Percentiles rank a stretch among this genome's conserved stretches.
These are phyloP conservation scores for Leptopilina boulardi DNA, from an alignment of 1,140 invertebrate species.

Conservation along the genomic window DNA sequence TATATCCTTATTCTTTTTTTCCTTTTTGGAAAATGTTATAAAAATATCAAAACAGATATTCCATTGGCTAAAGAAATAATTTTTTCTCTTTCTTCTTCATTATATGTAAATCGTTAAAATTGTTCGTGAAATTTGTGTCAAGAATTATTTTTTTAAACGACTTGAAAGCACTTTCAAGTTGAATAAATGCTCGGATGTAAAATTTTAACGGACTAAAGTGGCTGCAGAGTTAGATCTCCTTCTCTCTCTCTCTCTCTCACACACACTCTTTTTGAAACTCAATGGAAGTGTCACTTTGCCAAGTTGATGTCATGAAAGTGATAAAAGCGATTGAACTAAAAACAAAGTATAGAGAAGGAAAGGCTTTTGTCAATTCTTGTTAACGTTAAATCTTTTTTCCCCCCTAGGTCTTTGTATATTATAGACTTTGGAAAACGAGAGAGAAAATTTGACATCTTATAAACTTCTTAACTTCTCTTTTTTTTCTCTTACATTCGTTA, in stretches of 20 bases:
- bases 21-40: too few relatives aligned
- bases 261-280: background rate
- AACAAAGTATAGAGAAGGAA: background rate
- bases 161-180: background rate
- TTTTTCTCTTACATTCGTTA: too few relatives aligned
- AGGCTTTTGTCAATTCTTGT: slow-evolving; percentile 11
- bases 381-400: background rate
- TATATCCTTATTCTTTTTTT: too few relatives aligned
- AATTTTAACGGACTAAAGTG: background rate
- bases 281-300: slow-evolving; percentile 4
- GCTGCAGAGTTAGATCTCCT: background rate
- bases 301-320: background rate
- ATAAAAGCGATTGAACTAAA: slow-evolving; percentile 4
- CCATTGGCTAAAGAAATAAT: too few relatives aligned
- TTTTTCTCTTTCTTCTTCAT: too few relatives aligned
- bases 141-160: background rate
- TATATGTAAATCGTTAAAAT: too few relatives aligned
- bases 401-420: background rate
- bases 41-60: too few relatives aligned
- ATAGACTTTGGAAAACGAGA: background rate
- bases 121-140: background rate
- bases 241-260: too few relatives aligned
- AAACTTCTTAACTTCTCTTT: background rate
- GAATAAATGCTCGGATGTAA: background rate
- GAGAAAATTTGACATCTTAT: background rate